Evolutionary conservation across 2,113 vertebrate species (phyloP).

Genomic region (Macquaria australasica): DNA sequence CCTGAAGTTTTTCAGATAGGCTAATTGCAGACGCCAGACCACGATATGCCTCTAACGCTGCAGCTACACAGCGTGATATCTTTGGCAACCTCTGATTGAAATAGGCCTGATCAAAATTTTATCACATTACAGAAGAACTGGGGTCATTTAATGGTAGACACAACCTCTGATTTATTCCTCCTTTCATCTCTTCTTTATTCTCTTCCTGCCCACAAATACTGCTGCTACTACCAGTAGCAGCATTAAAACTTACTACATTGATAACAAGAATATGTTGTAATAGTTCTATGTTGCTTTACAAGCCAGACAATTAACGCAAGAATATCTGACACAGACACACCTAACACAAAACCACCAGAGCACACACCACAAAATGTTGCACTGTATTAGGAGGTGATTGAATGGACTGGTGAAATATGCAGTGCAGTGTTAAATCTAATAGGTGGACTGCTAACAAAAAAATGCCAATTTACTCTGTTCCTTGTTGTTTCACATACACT

Average conservation of each 20-base stretch:
- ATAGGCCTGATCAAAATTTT: constrained; percentile 50
- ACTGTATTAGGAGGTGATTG: not conserved
- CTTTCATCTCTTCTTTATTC: constrained; percentile 2
- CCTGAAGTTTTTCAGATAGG: constrained; percentile 59
- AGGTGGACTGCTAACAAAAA: constrained; percentile 1
- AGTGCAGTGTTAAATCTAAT: constrained; percentile 16
- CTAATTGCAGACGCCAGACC: constrained; percentile 65
- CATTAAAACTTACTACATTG: not conserved
- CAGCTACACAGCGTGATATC: constrained; percentile 41
- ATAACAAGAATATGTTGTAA: not conserved
- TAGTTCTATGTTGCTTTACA: not conserved
- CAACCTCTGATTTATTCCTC: not conserved
- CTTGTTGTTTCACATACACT: constrained; percentile 14
- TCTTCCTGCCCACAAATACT: not conserved
- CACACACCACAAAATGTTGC: not conserved
- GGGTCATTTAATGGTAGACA: constrained; percentile 21
- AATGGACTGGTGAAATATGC: constrained; percentile 31
- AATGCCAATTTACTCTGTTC: constrained; percentile 7
- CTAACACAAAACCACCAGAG: not conserved
- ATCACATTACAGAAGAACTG: constrained; percentile 23
- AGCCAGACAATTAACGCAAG: not conserved
- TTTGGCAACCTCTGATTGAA: constrained; percentile 45
- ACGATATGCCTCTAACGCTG: constrained; percentile 26
- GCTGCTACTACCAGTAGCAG: not conserved
- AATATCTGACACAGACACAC: not conserved